Base-by-base conservation (phyloP, 2,113 vertebrate genomes). In the Noturus placidus region DNA sequence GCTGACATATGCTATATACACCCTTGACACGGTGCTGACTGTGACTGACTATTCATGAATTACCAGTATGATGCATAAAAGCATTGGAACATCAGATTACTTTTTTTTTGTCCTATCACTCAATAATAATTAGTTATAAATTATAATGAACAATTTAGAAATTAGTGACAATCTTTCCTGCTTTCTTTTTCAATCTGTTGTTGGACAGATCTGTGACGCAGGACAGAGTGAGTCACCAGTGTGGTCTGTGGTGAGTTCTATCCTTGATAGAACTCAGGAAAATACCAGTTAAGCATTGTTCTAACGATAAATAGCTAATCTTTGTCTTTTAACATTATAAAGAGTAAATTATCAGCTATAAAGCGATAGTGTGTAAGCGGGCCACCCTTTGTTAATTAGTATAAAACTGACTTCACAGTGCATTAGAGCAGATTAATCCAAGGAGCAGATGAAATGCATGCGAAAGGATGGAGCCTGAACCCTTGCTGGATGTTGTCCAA, bases 371-470 rank as follows among this genome's bases (percentile, higher is more conserved):
- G 63, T 25, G 78, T 35, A 30, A 87, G 78, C 30, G 70, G 20
- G 81, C 50, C 82, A 63, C 25, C 84, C 87, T 87, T n/a, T 86
- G 81, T 89, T 46, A 85, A 77, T 42, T 89, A 88, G 84, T 88
- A 78, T 88, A 84, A 84, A 92, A 95, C 94, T 91, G 46, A 90
- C 92, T 94, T 94, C 90, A 87, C 83, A 93, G 89, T 92, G 92
- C 91, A 92, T 94, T 94, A 94, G 88, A 87, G 63, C 50, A 72
- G 87, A 91, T 89, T 72, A 87, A 88, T 86, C 76, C 74, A 65
- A 63, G 56, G 79, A 50, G 63, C 27, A 30, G 63, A 65, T 4
- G 27, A n/a, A 3, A 13, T 30, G 63, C 63, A n/a, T 65, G 27
- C 27, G 30, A 87, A 86, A 78, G 27, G 87, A 91, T 93, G 86